A percentile compares a stretch with the other conserved stretches of the same genome.
phyloP scores from a whole-genome alignment of 2,113 vertebrate species.

The Centropus bengalensis region DNA sequence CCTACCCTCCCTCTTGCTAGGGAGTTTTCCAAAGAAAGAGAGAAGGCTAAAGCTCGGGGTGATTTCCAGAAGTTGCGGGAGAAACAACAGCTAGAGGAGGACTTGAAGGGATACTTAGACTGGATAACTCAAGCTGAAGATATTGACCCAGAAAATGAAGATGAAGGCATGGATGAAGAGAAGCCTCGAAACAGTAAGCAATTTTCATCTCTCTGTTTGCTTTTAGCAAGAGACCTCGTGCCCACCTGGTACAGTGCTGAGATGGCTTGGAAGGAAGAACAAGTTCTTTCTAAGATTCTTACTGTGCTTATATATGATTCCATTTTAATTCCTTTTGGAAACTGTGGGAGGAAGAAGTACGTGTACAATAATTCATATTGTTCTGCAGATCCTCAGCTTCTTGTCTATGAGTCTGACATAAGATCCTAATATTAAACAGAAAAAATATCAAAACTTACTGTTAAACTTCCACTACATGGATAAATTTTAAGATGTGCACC shows the following conservation, averaged over 20 bases:
- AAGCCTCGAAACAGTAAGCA: conserved; percentile 96
- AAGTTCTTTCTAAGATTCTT: neutral
- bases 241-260: neutral
- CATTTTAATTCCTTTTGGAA: neutral
- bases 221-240: neutral
- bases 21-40: conserved; percentile 99
- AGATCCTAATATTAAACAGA: neutral
- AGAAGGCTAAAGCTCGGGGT: conserved; percentile 96
- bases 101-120: conserved; percentile 97
- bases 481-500: neutral
- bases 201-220: neutral
- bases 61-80: conserved; percentile 98
- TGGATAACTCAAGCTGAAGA: conserved; percentile 99
- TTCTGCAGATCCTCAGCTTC: neutral
- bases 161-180: conserved; percentile 95
- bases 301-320: neutral
- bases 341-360: neutral
- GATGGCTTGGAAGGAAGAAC: neutral
- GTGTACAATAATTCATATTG: neutral
- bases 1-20: conserved; percentile 73
- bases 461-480: neutral
- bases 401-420: neutral
- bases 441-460: neutral
- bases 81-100: conserved; percentile 97
- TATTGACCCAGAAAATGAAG: conserved; percentile 98